Conservation (phyloP, 2,797 vertebrate species). For the Anolis apletophallus region DNA sequence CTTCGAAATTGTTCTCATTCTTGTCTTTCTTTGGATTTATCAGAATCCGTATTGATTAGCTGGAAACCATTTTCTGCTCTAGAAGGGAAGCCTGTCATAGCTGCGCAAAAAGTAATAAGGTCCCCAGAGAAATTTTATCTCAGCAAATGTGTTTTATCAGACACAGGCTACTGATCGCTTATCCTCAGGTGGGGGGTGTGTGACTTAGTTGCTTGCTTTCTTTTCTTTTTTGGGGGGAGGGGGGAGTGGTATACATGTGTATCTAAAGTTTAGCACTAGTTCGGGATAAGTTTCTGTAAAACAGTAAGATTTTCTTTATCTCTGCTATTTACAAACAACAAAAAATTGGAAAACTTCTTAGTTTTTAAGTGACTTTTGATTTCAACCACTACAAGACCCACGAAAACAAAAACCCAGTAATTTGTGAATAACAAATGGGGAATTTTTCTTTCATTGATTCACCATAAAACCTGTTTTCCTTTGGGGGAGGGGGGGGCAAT, state of each 20-base stretch:
- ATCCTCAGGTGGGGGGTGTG: not conserved
- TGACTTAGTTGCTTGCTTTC: not conserved
- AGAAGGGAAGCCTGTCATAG: conserved; percentile 14
- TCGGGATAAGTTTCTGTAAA: not conserved
- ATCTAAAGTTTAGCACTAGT: not conserved
- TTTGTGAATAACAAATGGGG: not conserved
- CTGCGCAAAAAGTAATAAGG: conserved; percentile 31
- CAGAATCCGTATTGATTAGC: conserved; percentile 33
- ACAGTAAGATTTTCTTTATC: not conserved
- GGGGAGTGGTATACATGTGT: not conserved
- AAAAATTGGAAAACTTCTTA: not conserved
- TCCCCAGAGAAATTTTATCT: conserved; percentile 36
- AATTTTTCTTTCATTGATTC: too few species aligned
- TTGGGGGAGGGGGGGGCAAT: too few species aligned
- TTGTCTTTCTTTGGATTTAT: conserved; percentile 24
- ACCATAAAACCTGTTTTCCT: too few species aligned
- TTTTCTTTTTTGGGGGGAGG: too few species aligned
- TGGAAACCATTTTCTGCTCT: not conserved
- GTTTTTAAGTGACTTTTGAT: not conserved
- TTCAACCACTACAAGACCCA: not conserved
- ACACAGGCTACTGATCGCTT: conserved; percentile 23
- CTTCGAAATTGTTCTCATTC: conserved; percentile 10
- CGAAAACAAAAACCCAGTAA: not conserved
- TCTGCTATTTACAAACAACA: not conserved
- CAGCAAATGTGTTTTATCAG: conserved; percentile 13